A percentile compares a stretch with the other conserved stretches of the same genome.
These are phyloP conservation scores for Myopa tessellatipennis DNA, from an alignment of 2,888 invertebrate genomes.

Conservation along the genomic window DNA sequence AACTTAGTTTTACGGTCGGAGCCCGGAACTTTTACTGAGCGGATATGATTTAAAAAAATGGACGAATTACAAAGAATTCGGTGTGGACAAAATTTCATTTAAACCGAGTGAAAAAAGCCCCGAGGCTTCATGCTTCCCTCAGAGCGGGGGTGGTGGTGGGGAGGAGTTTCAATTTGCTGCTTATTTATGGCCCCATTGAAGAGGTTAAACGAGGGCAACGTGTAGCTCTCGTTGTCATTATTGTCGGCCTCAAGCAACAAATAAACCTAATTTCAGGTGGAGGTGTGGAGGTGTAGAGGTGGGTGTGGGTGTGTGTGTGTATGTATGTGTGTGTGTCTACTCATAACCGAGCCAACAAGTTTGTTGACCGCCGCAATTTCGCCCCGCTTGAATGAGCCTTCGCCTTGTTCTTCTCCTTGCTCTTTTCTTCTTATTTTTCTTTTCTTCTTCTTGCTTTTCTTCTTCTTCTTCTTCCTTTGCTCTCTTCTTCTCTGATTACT, in stretches of 20 bases:
- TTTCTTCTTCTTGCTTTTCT: neutral
- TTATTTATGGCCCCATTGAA: neutral
- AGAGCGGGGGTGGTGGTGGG: neutral
- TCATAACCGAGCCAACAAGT: neutral
- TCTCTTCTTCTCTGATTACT: neutral
- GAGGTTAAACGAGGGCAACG: neutral
- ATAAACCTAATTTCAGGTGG: neutral
- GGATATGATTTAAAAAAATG: no score
- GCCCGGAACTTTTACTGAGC: no score
- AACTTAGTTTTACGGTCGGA: slow-evolving; percentile 6
- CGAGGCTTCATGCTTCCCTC: neutral
- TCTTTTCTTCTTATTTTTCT: neutral
- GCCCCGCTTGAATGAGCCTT: neutral
- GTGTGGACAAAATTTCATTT: no score
- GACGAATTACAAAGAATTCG: no score
- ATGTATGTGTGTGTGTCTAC: neutral
- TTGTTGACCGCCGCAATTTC: slow-evolving; percentile 19
- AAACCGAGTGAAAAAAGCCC: no score
- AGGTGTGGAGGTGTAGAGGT: neutral
- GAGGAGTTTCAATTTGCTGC: neutral
- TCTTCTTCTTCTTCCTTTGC: neutral
- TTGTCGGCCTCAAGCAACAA: neutral
- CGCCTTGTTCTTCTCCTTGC: neutral
- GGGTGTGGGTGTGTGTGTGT: neutral
- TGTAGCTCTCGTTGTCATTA: no score